Conservation (phyloP, 2,888 invertebrate genomes). For the Pseudoips prasinana region DNA sequence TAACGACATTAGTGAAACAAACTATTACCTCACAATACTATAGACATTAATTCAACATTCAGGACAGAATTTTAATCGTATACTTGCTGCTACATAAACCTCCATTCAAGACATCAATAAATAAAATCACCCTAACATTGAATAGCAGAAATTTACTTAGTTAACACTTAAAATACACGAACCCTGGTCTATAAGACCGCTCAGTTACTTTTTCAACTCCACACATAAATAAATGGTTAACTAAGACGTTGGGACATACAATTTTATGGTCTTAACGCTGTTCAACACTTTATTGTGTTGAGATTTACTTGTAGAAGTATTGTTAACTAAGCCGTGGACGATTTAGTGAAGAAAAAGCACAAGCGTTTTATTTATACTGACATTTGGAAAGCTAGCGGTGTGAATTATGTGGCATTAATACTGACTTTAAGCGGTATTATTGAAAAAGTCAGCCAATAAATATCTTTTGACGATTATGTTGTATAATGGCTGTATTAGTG, state of each 20-base stretch:
- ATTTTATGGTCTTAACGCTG: conserved; percentile 48
- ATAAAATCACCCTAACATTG: conserved; percentile 33
- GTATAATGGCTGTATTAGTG: too few relatives aligned
- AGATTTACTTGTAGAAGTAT: conserved; percentile 44
- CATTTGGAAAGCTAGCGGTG: conserved; percentile 10
- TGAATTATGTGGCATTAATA: conserved; percentile 12
- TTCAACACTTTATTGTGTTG: conserved; percentile 47
- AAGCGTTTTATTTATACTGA: conserved; percentile 22
- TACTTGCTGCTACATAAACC: conserved; percentile 18
- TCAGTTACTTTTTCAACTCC: conserved; percentile 42
- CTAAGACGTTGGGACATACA: conserved; percentile 51
- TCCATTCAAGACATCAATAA: conserved; percentile 21
- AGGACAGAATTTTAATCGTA: conserved; percentile 22
- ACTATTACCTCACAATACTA: conserved; percentile 8
- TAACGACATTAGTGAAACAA: conserved; percentile 1
- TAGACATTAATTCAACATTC: conserved; percentile 10
- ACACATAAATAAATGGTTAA: conserved; percentile 53
- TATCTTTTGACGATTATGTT: too few relatives aligned
- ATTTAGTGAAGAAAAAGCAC: conserved; percentile 25
- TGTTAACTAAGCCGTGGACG: conserved; percentile 28
- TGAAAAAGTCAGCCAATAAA: too few relatives aligned
- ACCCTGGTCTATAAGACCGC: conserved; percentile 34
- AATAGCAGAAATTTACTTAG: conserved; percentile 33
- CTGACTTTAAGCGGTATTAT: conserved; percentile 4
- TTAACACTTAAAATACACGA: conserved; percentile 38